Evolutionary conservation across 2,113 vertebrate species (phyloP).

Genomic region (Galbula dea): DNA sequence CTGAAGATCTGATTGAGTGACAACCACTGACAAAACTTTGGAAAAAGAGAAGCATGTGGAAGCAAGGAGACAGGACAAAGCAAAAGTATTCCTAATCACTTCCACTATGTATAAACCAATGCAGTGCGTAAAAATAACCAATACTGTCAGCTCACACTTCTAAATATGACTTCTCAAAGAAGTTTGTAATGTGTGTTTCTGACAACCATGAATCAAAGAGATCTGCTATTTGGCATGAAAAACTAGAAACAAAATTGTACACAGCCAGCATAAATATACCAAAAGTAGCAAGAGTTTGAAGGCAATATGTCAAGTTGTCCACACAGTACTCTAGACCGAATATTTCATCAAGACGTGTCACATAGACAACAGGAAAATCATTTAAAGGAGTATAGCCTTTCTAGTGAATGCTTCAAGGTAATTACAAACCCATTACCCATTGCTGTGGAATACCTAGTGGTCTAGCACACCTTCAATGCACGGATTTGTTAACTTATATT

Average conservation of each 20-base stretch:
- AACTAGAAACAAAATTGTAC: constrained; percentile 34
- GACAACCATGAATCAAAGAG: constrained; percentile 42
- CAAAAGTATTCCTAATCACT: constrained; percentile 19
- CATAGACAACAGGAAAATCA: background rate
- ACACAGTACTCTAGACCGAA: background rate
- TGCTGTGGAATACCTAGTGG: background rate
- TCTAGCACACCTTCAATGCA: background rate
- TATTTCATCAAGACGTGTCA: constrained; percentile 13
- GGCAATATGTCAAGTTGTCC: constrained; percentile 23
- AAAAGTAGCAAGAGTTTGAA: background rate
- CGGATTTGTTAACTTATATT: background rate
- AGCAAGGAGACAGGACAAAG: background rate
- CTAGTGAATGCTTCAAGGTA: background rate
- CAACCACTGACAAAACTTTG: constrained; percentile 39
- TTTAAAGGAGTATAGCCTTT: background rate
- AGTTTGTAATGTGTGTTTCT: background rate
- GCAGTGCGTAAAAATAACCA: constrained; percentile 48
- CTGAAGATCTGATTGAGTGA: constrained; percentile 9
- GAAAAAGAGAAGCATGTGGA: background rate
- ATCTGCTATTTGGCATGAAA: constrained; percentile 43
- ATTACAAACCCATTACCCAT: background rate
- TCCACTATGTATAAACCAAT: constrained; percentile 9
- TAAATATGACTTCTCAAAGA: background rate
- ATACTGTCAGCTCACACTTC: constrained; percentile 12
- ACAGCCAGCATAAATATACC: constrained; percentile 29